Evolutionary conservation across 2,797 vertebrate species (phyloP).

Genomic region (Pangasius macronema): DNA sequence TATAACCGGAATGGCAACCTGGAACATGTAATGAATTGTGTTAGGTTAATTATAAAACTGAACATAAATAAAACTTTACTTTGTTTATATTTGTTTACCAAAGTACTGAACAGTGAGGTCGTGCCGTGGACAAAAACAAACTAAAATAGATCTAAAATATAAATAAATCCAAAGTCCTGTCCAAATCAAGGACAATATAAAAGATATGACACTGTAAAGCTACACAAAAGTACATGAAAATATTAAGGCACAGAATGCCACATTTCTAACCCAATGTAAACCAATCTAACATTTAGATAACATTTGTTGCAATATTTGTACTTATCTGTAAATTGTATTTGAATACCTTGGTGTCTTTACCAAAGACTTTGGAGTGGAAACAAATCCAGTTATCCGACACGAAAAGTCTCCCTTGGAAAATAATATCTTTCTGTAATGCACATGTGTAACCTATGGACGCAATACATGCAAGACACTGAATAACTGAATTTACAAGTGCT

Average conservation of each 20-base stretch:
- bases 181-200: background rate
- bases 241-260: background rate
- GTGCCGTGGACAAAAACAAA: background rate
- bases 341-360: slow-evolving; percentile 91
- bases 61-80: background rate
- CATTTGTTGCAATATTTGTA: background rate
- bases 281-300: too few relatives aligned
- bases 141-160: too few relatives aligned
- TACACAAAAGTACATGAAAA: background rate
- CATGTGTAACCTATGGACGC: slow-evolving; percentile 87
- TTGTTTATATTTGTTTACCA: background rate
- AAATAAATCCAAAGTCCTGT: background rate
- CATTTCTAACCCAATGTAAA: background rate
- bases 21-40: background rate
- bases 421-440: slow-evolving; percentile 94
- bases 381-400: slow-evolving; percentile 97
- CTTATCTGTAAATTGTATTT: background rate
- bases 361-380: slow-evolving; percentile 96
- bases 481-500: background rate
- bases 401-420: slow-evolving; percentile 95
- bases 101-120: background rate
- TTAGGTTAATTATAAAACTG: background rate
- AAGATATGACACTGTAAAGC: background rate
- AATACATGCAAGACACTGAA: slow-evolving; percentile 15
- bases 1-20: slow-evolving; percentile 89